Base-by-base conservation (phyloP, 2,113 vertebrate species). In the Forbesichthys agassizii region DNA sequence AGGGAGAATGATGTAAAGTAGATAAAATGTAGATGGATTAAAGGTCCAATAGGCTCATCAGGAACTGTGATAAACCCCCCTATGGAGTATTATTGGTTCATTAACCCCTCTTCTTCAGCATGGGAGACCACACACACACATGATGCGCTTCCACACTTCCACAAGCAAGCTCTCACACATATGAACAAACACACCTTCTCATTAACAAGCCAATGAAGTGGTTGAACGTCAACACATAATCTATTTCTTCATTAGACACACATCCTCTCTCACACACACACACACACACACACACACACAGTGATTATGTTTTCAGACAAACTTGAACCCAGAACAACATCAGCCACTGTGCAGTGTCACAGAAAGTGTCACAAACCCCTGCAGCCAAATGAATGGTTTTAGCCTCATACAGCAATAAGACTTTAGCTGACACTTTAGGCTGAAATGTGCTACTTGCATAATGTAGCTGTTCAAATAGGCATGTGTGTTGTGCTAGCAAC, bases 221-320 rank as follows among this genome's bases (percentile, higher is more conserved):
- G 78, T 69, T 65, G 72, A 68, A 65, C 75, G 55, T 84, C 66
- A 79, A 80, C 73, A 62, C 71, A 73, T 73, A 76, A 84, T 84
- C 56, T 69, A 63, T 75, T 80, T 82, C 71, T 86, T 80, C 81
- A 86, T 87, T 85, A 84, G 81, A 87, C 71, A 78, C 16, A 18
- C 71, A 80, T 75, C 5, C 52, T 14, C 52, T 1, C 54, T 20
- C 54, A 3, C 48, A 64, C 62, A 64, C 48, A 52, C 11, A 42
- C 58, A 42, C 58, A 42, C 58, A 60, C 58, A 60, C 58, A 42
- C 58, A 42, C 58, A 33, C 27, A 68, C 82, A 54, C 61, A 13
- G 83, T 89, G 87, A 88, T 88, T 88, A 73, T 65, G 79, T 67
- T 68, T 59, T 76, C 69, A 59, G 72, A 70, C 71, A 64, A 65